A percentile compares a stretch with the other conserved stretches of the same genome.
phyloP scores from a whole-genome alignment of 2,888 invertebrate species.

The Rhingia campestris region DNA sequence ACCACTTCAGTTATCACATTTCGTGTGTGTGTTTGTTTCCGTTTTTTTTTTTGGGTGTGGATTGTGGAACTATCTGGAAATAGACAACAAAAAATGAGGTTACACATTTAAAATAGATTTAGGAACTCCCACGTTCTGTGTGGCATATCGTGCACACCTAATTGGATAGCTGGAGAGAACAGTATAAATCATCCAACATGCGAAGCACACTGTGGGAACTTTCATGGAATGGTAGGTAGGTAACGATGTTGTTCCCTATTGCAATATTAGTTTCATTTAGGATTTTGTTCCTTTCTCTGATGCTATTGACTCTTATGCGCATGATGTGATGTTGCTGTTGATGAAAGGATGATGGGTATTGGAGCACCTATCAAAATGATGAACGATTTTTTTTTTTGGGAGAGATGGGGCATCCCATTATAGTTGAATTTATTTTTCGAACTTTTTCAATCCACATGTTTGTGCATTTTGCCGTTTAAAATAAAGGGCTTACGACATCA shows the following conservation, averaged over 20 bases:
- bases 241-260: conserved; percentile 40
- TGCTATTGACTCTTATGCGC: conserved; percentile 51
- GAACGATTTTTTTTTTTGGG: conserved; percentile 46
- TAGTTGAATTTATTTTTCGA: conserved; percentile 19
- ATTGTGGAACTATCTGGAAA: conserved; percentile 47
- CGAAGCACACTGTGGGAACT: conserved; percentile 22
- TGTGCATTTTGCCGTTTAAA: no score
- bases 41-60: no score
- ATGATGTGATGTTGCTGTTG: conserved; percentile 57
- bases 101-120: conserved; percentile 37
- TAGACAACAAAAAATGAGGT: conserved; percentile 48
- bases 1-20: conserved; percentile 47
- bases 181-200: conserved; percentile 41
- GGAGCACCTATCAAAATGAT: conserved; percentile 16
- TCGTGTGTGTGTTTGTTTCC: conserved; percentile 10
- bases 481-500: no score
- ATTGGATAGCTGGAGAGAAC: conserved; percentile 25
- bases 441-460: neutral
- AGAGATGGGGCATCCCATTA: conserved; percentile 23
- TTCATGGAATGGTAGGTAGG: conserved; percentile 29
- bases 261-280: conserved; percentile 67
- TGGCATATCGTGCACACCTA: conserved; percentile 14
- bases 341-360: conserved; percentile 30
- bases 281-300: conserved; percentile 26
- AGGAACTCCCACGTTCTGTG: conserved; percentile 12